These are phyloP conservation scores for Pimpla rufipes DNA, from an alignment of 2,888 invertebrate genomes.

Conservation along the genomic window DNA sequence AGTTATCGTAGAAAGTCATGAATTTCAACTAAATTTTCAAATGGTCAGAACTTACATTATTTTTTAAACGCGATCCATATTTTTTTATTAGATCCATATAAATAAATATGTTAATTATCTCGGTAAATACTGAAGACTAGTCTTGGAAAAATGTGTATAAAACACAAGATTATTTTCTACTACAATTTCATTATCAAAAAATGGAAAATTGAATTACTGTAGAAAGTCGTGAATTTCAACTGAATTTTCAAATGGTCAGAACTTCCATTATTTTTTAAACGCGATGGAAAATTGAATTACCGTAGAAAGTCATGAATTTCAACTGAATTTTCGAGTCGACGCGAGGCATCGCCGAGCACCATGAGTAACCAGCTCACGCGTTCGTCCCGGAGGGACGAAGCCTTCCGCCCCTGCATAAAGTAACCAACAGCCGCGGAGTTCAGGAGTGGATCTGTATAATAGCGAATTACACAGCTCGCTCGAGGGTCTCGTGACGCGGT, in stretches of 20 bases:
- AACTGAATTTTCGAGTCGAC: background rate
- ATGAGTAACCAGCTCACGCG: background rate
- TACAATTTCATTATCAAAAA: background rate
- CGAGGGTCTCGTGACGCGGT: slow-evolving; percentile 7
- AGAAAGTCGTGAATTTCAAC: too few species aligned
- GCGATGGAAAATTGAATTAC: background rate
- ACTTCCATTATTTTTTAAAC: too few species aligned
- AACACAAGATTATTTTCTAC: too few species aligned
- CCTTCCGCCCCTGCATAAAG: background rate
- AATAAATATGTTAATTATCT: too few species aligned
- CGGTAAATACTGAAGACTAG: too few species aligned
- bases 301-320: too few species aligned
- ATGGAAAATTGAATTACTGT: background rate
- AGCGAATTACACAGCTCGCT: background rate
- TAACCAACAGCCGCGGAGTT: background rate
- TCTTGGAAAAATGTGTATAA: too few species aligned
- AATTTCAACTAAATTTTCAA: too few species aligned
- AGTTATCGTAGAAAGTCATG: too few species aligned
- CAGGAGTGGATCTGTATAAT: background rate
- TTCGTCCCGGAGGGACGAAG: background rate
- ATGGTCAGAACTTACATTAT: too few species aligned
- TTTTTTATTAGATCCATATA: too few species aligned
- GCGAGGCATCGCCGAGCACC: background rate
- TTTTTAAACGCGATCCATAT: too few species aligned
- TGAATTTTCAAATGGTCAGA: background rate